Conservation (phyloP, 1,140 invertebrate genomes). For the Aphaenogaster rudis region DNA sequence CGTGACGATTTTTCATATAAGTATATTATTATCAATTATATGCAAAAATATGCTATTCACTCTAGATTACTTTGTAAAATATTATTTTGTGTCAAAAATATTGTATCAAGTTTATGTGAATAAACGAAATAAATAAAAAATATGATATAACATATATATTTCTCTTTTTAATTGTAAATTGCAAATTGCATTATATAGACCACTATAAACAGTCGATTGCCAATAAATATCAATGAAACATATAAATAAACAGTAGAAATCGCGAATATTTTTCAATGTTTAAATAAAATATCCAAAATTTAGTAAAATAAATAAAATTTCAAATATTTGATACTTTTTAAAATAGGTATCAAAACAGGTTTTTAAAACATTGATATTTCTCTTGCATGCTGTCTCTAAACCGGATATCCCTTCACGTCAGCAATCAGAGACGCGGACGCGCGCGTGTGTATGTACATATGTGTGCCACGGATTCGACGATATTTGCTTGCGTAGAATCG, state of each 20-base stretch:
- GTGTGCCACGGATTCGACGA: slow-evolving; percentile 19
- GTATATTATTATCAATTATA: neutral
- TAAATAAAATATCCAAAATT: neutral
- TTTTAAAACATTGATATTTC: slow-evolving; percentile 3
- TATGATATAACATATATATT: neutral
- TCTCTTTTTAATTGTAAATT: neutral
- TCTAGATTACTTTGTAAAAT: neutral
- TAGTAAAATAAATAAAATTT: neutral
- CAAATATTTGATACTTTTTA: neutral
- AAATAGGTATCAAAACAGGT: neutral
- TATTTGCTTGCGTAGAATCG: slow-evolving; percentile 58
- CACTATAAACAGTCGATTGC: neutral
- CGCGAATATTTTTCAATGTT: neutral
- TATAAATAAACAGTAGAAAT: neutral
- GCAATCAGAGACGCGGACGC: neutral
- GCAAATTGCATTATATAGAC: neutral
- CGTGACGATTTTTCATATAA: neutral
- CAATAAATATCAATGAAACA: neutral
- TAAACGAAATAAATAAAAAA: neutral
- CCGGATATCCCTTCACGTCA: neutral
- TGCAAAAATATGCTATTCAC: neutral
- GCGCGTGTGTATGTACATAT: neutral
- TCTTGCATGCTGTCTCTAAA: neutral
- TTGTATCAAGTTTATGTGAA: neutral
- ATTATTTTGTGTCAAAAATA: neutral